A percentile compares a stretch with the other conserved stretches of the same genome.
phyloP scores from a whole-genome alignment of 2,797 vertebrate species.

The Myotis daubentonii region DNA sequence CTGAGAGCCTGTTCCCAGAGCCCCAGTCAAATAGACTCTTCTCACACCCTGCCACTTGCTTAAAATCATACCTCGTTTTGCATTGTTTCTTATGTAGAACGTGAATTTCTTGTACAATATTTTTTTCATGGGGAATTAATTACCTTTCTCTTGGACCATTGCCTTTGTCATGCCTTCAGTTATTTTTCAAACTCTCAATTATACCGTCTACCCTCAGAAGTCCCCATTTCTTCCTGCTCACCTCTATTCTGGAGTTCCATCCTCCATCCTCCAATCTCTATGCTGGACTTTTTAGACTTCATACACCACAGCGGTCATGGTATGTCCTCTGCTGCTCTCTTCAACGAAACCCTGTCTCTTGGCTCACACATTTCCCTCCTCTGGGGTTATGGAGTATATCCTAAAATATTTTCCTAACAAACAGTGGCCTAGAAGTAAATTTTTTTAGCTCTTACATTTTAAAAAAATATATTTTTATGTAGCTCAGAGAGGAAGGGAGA shows the following conservation, averaged over 20 bases:
- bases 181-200: background rate
- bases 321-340: background rate
- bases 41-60: background rate
- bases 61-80: background rate
- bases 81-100: background rate
- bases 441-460: background rate
- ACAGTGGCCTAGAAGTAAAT: background rate
- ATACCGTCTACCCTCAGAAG: background rate
- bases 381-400: background rate
- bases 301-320: background rate
- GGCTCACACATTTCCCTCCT: background rate
- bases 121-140: background rate
- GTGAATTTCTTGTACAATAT: background rate
- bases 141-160: background rate
- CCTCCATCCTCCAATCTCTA: background rate
- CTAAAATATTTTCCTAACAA: background rate
- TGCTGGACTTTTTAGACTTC: background rate
- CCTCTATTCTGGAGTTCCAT: background rate
- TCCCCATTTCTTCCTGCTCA: background rate
- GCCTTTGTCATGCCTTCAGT: background rate
- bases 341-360: background rate
- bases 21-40: constrained; percentile 3
- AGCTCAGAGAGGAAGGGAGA: background rate
- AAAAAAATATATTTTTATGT: background rate
- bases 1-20: background rate